These are phyloP conservation scores for Andrena cerasifolii DNA, from an alignment of 1,140 invertebrate species.

Conservation along the genomic window DNA sequence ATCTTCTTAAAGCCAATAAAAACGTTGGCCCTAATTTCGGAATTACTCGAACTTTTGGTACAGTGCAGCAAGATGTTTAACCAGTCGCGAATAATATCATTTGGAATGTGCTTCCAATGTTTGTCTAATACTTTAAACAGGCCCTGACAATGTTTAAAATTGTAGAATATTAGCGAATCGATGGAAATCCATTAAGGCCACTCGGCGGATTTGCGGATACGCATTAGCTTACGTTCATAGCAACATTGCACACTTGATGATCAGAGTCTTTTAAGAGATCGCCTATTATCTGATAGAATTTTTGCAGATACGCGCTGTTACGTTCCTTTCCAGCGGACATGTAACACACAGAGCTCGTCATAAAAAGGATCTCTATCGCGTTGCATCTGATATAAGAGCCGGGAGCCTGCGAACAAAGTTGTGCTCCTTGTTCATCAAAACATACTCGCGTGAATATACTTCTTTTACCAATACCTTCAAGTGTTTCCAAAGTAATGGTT, in stretches of 20 bases:
- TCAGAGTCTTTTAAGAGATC: slow-evolving; percentile 56
- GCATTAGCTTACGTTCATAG: slow-evolving; percentile 60
- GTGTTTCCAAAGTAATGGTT: slow-evolving; percentile 57
- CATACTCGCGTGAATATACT: not conserved
- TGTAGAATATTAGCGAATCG: slow-evolving; percentile 1
- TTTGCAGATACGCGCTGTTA: slow-evolving; percentile 38
- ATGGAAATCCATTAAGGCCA: not conserved
- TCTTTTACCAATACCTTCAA: slow-evolving; percentile 56
- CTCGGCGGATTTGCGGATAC: not conserved
- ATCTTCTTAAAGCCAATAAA: slow-evolving; percentile 55
- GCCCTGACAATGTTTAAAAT: slow-evolving; percentile 33
- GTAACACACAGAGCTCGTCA: slow-evolving; percentile 43
- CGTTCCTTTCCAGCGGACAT: not conserved
- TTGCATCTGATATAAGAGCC: slow-evolving; percentile 63
- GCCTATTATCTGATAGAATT: slow-evolving; percentile 54
- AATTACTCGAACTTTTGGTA: slow-evolving; percentile 19
- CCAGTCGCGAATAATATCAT: slow-evolving; percentile 46
- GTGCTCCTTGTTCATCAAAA: not conserved
- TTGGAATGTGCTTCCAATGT: slow-evolving; percentile 53
- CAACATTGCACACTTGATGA: slow-evolving; percentile 53
- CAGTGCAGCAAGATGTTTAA: slow-evolving; percentile 45
- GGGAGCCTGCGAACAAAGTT: slow-evolving; percentile 49
- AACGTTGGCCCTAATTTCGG: slow-evolving; percentile 54
- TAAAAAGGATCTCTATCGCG: slow-evolving; percentile 65
- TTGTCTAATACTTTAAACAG: slow-evolving; percentile 54